A percentile compares a stretch with the other conserved stretches of the same genome.
Evolutionary conservation across 2,113 vertebrate species (phyloP).

Genomic region (Papio anubis): DNA sequence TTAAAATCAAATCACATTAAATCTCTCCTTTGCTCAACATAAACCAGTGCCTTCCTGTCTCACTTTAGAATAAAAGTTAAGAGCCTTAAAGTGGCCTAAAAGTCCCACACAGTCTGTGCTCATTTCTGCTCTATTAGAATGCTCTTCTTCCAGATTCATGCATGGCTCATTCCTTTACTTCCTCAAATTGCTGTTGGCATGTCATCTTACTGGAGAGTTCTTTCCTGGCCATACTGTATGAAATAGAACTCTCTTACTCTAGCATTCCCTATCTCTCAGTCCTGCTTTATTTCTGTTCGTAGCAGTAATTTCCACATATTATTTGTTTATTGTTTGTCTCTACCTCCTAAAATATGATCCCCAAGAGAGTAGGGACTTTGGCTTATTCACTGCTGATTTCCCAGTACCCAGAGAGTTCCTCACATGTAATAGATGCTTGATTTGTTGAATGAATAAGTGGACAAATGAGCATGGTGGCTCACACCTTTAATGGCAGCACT

Average conservation of each 20-base stretch:
- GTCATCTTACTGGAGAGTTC: not conserved
- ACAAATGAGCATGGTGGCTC: not conserved
- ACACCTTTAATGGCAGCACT: not conserved
- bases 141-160: not conserved
- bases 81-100: not conserved
- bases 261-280: not conserved
- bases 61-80: not conserved
- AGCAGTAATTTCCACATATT: not conserved
- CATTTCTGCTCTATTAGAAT: not conserved
- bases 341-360: constrained; percentile 3
- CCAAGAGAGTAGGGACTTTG: not conserved
- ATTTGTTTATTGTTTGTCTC: not conserved
- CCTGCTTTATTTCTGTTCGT: not conserved
- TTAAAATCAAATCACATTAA: not conserved
- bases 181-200: constrained; percentile 12
- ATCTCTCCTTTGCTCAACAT: not conserved
- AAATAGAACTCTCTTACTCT: not conserved
- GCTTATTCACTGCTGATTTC: not conserved
- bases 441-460: not conserved
- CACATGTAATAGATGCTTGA: not conserved
- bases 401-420: not conserved
- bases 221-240: not conserved
- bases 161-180: not conserved
- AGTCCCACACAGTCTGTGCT: not conserved
- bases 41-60: not conserved